These are phyloP conservation scores for Drosophila tripunctata DNA, from an alignment of 2,888 invertebrate species.

Conservation along the genomic window DNA sequence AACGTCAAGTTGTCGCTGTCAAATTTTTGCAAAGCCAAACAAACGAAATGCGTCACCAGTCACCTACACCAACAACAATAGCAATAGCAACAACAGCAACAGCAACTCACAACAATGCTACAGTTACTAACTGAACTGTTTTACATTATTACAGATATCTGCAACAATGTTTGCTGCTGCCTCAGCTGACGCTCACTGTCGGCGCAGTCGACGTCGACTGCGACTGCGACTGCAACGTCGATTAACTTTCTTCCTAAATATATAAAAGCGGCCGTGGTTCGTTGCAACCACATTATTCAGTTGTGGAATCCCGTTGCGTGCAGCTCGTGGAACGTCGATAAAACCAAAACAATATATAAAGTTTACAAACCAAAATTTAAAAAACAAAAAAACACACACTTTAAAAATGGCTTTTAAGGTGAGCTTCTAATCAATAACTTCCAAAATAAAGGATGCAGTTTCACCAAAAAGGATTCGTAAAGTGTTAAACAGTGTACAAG, in stretches of 20 bases:
- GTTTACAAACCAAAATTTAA: conserved; percentile 61
- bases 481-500: conserved; percentile 24
- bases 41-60: conserved; percentile 52
- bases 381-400: conserved; percentile 13
- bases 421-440: conserved; percentile 53
- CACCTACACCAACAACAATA: conserved; percentile 31
- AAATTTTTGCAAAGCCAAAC: conserved; percentile 28
- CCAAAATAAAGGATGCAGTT: conserved; percentile 37
- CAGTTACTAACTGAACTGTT: conserved; percentile 58
- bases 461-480: conserved; percentile 55
- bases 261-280: conserved; percentile 84
- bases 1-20: conserved; percentile 47
- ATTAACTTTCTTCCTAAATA: conserved; percentile 84
- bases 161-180: conserved; percentile 16
- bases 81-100: background rate
- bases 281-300: conserved; percentile 84
- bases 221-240: conserved; percentile 35
- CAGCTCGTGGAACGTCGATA: conserved; percentile 76
- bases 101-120: conserved; percentile 39
- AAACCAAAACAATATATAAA: conserved; percentile 23
- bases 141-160: conserved; percentile 55
- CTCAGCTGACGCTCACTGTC: conserved; percentile 22
- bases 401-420: conserved; percentile 82
- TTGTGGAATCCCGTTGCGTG: conserved; percentile 84
- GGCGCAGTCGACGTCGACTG: conserved; percentile 22